Evolutionary conservation across 2,888 invertebrate species (phyloP).

Genomic region (Nymphalis c-album): DNA sequence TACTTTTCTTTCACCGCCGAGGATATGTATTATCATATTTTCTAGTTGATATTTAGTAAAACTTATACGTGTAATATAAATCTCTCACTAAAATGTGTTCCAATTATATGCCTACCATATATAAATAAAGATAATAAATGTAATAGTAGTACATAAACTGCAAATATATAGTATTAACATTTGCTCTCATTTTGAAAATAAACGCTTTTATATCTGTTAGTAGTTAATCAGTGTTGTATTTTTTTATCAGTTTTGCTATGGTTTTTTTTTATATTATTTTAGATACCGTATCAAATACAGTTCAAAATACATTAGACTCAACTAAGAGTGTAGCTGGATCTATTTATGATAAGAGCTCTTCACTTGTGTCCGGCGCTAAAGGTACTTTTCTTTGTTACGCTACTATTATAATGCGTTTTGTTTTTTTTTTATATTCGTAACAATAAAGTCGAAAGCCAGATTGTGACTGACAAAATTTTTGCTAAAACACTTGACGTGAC

Average conservation of each 20-base stretch:
- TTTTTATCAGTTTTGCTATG: slow-evolving; percentile 6
- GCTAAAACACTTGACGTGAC: background rate
- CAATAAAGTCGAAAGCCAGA: background rate
- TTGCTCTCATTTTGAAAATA: background rate
- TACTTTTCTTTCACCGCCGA: too few species aligned
- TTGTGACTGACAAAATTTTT: background rate
- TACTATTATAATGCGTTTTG: slow-evolving; percentile 1
- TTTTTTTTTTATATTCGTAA: background rate
- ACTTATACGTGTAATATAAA: too few species aligned
- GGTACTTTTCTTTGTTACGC: slow-evolving; percentile 38
- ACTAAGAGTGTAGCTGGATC: slow-evolving; percentile 72
- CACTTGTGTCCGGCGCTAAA: slow-evolving; percentile 47
- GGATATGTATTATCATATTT: too few species aligned
- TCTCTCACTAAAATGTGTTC: too few species aligned
- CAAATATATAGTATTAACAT: background rate
- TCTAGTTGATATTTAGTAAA: too few species aligned
- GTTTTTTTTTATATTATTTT: slow-evolving; percentile 37
- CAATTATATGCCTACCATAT: background rate
- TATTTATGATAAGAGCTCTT: slow-evolving; percentile 70
- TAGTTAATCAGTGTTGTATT: background rate
- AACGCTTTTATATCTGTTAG: background rate
- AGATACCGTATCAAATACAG: slow-evolving; percentile 53
- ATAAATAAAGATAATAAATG: background rate
- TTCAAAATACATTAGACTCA: slow-evolving; percentile 64
- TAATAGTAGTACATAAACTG: too few species aligned